Base-by-base conservation (phyloP, 2,797 vertebrate genomes). In the Antrozous pallidus region DNA sequence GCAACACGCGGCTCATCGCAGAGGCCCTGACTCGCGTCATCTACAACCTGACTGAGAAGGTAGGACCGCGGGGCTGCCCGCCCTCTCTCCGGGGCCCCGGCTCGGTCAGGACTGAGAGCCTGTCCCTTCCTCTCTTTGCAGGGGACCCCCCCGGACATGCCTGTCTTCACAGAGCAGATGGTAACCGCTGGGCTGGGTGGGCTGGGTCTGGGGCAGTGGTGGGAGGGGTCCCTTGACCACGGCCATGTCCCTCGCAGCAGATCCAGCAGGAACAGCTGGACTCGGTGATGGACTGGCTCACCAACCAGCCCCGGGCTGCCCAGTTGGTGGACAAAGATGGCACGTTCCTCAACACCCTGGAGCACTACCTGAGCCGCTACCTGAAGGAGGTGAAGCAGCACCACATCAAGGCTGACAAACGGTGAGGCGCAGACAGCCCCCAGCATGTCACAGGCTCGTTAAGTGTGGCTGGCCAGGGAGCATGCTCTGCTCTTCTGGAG, bases 141-240 rank as follows among this genome's bases (percentile, higher is more conserved):
- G 99, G 99, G 99, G 10, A 98, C 99, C 2, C 99, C 99, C 61
- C 98, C 98, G 54, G 99, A 99, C 96, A 98, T 99, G 97, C 98
- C 99, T 85, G 99, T 99, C 97, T 99, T 99, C 98, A 99, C 99
- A 0, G 99, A 99, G 93, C 99, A 99, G 98, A 99, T 99, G 99
- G 99, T 99, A 98, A 98, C 78, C 42, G 8, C 3, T 0, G 61
- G 61, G 92, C 61, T 0, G 7, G n/a, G 56, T 2, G 84, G 45
- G 77, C 2, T 1, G 33, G 47, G 24, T 3, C n/a, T 0, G 0
- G 38, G n/a, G 12, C 0, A 0, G 38, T 22, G 17, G 56, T 0
- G 5, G 28, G 3, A 0, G 26, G 33, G 47, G 8, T 12, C 47
- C 69, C 56, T 9, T 91, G 97, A 40, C 61, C 16, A 17, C 69